Conservation (phyloP, 2,113 vertebrate species). For the Tetrao urogallus region DNA sequence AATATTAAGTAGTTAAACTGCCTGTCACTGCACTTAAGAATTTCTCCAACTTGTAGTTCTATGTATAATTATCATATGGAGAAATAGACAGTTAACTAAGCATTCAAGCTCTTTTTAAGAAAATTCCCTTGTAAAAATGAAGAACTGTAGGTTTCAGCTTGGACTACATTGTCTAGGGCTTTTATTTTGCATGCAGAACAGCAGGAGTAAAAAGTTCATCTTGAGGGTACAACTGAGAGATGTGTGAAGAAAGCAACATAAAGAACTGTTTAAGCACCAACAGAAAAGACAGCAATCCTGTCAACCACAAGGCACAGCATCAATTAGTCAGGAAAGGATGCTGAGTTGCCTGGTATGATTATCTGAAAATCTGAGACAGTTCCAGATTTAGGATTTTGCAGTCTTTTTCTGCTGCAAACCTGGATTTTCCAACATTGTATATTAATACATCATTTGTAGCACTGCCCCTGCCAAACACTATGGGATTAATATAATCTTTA, state of each 20-base stretch:
- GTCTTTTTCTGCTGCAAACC: background rate
- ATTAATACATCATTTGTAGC: background rate
- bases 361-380: background rate
- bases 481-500: background rate
- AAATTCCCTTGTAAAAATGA: background rate
- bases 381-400: constrained; percentile 4
- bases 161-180: background rate
- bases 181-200: background rate
- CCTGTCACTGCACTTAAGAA: background rate
- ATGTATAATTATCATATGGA: background rate
- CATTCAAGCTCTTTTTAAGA: background rate
- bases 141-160: background rate
- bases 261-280: background rate
- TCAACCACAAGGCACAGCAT: background rate
- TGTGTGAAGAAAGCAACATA: background rate
- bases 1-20: background rate
- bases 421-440: background rate
- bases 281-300: background rate
- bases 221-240: background rate
- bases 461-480: background rate
- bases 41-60: background rate
- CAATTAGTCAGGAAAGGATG: background rate
- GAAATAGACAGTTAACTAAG: background rate
- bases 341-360: background rate
- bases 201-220: background rate